These are phyloP conservation scores for Cyanoderma ruficeps DNA, from an alignment of 2,113 vertebrate species.

Conservation along the genomic window DNA sequence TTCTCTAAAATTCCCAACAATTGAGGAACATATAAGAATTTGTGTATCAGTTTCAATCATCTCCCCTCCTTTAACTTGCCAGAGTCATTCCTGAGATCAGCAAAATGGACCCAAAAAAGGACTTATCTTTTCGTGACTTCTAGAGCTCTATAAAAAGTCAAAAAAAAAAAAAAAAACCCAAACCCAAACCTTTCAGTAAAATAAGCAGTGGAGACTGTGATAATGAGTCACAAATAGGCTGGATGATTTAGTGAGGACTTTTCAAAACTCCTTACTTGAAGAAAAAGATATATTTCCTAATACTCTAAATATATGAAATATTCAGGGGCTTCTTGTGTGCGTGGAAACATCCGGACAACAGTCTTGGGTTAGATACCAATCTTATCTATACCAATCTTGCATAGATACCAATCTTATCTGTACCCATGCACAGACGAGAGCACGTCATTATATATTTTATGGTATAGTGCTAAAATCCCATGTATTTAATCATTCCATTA, in stretches of 20 bases:
- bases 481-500: not conserved
- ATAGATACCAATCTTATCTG: not conserved
- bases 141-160: not conserved
- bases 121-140: not conserved
- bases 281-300: not conserved
- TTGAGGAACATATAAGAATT: not conserved
- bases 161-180: not conserved
- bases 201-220: not conserved
- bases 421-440: not conserved
- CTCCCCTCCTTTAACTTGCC: not conserved
- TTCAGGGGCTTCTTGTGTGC: not conserved
- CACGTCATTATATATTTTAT: not conserved
- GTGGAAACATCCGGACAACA: not conserved
- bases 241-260: not conserved
- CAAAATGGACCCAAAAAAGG: not conserved
- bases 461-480: not conserved
- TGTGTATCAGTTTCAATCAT: not conserved
- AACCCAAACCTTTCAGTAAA: not conserved
- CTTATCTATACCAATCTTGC: no score
- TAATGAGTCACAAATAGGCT: not conserved
- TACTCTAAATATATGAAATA: not conserved
- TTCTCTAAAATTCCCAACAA: not conserved
- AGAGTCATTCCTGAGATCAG: not conserved
- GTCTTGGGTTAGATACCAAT: not conserved
- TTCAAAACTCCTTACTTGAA: not conserved